Conservation (phyloP, 2,113 vertebrate genomes). For the Phoenicopterus ruber region DNA sequence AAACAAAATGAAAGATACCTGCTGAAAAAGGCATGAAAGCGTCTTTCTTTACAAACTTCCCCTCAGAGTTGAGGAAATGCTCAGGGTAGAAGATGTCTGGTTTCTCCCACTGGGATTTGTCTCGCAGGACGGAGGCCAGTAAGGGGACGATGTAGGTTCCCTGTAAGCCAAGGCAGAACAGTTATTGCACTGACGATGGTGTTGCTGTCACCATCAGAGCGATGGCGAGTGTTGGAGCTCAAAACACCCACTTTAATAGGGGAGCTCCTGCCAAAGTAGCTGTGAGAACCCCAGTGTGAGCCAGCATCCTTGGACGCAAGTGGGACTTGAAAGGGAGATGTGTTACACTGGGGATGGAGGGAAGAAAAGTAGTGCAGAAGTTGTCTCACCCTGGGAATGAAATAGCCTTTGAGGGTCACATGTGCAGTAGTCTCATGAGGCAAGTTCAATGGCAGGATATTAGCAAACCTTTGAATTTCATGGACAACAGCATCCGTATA, state of each 20-base stretch:
- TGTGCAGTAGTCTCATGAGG: slow-evolving; percentile 39
- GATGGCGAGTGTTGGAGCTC: neutral
- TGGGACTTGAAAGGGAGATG: neutral
- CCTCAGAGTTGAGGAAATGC: slow-evolving; percentile 62
- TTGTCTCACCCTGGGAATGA: slow-evolving; percentile 59
- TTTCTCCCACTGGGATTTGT: slow-evolving; percentile 59
- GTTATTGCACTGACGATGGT: neutral
- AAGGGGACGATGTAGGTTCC: slow-evolving; percentile 59
- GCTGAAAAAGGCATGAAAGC: slow-evolving; percentile 72
- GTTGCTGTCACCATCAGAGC: neutral
- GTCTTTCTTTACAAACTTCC: slow-evolving; percentile 65
- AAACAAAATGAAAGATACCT: neutral
- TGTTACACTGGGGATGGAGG: neutral
- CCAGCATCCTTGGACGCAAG: neutral
- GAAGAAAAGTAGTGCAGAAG: neutral
- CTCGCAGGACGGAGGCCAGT: slow-evolving; percentile 52
- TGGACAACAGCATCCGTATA: slow-evolving; percentile 65
- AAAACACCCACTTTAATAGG: neutral
- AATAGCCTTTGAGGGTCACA: slow-evolving; percentile 42
- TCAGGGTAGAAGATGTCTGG: slow-evolving; percentile 58
- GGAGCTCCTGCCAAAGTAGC: neutral
- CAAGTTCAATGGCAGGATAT: slow-evolving; percentile 36
- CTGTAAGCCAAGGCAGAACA: slow-evolving; percentile 17
- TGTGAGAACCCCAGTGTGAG: neutral
- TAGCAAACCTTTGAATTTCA: slow-evolving; percentile 59